Evolutionary conservation across 2,797 vertebrate species (phyloP).

Genomic region (Petrocephalus sullivani): DNA sequence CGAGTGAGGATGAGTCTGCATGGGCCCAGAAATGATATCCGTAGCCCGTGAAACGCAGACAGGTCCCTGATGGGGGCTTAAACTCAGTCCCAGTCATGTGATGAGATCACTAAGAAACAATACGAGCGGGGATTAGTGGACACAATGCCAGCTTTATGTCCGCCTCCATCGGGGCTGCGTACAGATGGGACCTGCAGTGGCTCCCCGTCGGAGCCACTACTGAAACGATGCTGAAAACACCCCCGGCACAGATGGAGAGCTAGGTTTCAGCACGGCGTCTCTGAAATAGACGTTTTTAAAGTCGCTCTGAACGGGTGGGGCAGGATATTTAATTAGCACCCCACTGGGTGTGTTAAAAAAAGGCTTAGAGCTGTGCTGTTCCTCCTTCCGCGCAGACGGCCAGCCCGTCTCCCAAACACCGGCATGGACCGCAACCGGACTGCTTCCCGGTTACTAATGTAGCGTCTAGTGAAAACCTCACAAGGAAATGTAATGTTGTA

Average conservation of each 20-base stretch:
- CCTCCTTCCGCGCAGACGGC: background rate
- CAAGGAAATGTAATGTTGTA: too few relatives aligned
- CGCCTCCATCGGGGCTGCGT: background rate
- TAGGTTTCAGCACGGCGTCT: background rate
- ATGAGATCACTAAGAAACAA: background rate
- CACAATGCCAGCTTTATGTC: background rate
- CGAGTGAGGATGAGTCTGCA: slow-evolving; percentile 31
- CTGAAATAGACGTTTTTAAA: slow-evolving; percentile 23
- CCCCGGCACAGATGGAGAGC: background rate
- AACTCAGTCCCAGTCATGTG: slow-evolving; percentile 33
- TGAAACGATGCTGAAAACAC: background rate
- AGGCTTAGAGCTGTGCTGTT: background rate
- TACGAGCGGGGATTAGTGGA: background rate
- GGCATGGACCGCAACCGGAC: background rate
- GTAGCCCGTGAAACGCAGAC: slow-evolving; percentile 36
- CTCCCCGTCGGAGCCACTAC: background rate
- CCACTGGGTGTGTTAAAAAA: background rate
- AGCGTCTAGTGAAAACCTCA: background rate
- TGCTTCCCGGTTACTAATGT: background rate
- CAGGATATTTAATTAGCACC: background rate
- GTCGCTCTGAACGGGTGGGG: background rate
- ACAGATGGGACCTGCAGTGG: background rate
- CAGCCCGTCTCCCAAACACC: background rate
- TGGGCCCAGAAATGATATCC: slow-evolving; percentile 26
- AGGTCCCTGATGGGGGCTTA: slow-evolving; percentile 22